Evolutionary conservation across 2,113 vertebrate species (phyloP), one percentile per base, ranked within the genome.

Genomic region (Hemicordylus capensis): DNA sequence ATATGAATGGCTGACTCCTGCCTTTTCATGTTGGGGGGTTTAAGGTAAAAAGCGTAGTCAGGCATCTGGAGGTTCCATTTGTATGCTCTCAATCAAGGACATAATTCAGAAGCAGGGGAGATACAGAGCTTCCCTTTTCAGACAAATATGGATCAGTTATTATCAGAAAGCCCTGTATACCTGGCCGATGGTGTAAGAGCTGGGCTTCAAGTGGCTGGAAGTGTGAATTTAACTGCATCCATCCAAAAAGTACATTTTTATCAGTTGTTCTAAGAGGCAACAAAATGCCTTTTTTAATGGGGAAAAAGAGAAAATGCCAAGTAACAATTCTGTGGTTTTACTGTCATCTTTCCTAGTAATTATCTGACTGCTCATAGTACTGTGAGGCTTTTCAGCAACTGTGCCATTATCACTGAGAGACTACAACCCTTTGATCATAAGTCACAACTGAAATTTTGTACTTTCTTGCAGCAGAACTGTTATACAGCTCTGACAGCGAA

Each of bases 401-500:
- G 14, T 73, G 19, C 31, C 64, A 56, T 70, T 81, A 83, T 28
- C 26, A 84, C 0, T 69, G 5, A 4, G 84, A 85, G 67, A 26
- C 15, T 56, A 26, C 1, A 74, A 79, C 0, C 26, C 14, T 59
- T 80, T n/a, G n/a, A 81, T 9, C 63, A 80, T 90, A 94, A 86
- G 80, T 9, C 63, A 80, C 90, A 94, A 86, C 2, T 44, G 9
- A 89, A 24, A 81, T n/a, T 87, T 5, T 2, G 4, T 66, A 31
- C 54, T 91, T 91, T 72, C 1, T 89, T 85, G 72, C 80, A 66
- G 5, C 0, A 54, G 22, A 76, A 84, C 9, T 34, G 2, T 81
- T 77, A 51, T 1, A 75, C 42, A 61, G 79, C 44, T 28, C 69
- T 0, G 0, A 59, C 12, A 77, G 48, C 85, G 6, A 61, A 10